A percentile compares a stretch with the other conserved stretches of the same genome.
These are phyloP conservation scores for Carettochelys insculpta DNA, from an alignment of 2,113 vertebrate species.

Conservation along the genomic window DNA sequence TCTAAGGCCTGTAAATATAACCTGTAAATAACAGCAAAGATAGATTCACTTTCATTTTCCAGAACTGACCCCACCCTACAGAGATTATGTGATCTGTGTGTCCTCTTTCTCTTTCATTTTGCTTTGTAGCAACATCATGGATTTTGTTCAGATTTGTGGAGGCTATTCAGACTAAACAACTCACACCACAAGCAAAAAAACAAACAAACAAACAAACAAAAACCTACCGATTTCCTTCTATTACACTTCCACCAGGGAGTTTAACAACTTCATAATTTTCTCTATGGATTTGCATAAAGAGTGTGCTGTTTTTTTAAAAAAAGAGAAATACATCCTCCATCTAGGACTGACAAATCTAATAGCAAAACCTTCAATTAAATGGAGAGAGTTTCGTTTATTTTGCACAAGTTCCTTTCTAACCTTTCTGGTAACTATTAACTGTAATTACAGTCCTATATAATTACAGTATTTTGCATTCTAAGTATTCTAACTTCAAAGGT, in stretches of 20 bases:
- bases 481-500: constrained; percentile 21
- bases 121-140: neutral
- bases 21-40: neutral
- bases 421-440: constrained; percentile 44
- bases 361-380: constrained; percentile 27
- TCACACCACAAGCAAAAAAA: neutral
- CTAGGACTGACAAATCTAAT: constrained; percentile 17
- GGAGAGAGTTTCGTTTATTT: constrained; percentile 14
- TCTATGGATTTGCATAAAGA: constrained; percentile 40
- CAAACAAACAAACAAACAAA: neutral
- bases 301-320: constrained; percentile 37
- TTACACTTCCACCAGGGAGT: constrained; percentile 13
- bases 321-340: constrained; percentile 26
- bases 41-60: neutral
- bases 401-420: constrained; percentile 5
- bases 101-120: constrained; percentile 13
- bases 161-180: neutral
- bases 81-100: constrained; percentile 8
- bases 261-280: constrained; percentile 60
- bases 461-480: constrained; percentile 6
- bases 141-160: constrained; percentile 53
- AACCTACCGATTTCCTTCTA: neutral
- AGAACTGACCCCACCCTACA: neutral
- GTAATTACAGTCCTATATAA: constrained; percentile 31
- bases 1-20: neutral